These are phyloP conservation scores for Saturnia pavonia DNA, from an alignment of 2,888 invertebrate species.

Conservation along the genomic window DNA sequence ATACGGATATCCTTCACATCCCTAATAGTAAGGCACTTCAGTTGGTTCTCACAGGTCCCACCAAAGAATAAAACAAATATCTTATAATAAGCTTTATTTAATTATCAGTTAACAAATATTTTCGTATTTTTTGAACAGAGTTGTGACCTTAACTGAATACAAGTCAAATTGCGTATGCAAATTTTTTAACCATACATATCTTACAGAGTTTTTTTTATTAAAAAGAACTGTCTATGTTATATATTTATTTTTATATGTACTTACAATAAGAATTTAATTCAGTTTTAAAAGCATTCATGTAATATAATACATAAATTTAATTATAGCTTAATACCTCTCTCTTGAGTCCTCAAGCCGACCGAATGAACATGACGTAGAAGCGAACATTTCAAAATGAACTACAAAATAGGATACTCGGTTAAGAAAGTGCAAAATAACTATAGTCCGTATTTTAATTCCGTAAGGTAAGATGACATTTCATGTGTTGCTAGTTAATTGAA, in stretches of 20 bases:
- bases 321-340: slow-evolving; percentile 68
- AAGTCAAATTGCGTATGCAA: slow-evolving; percentile 76
- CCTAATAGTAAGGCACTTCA: not conserved
- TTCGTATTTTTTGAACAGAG: slow-evolving; percentile 80
- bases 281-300: slow-evolving; percentile 78
- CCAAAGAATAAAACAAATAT: slow-evolving; percentile 72
- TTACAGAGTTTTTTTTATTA: slow-evolving; percentile 78
- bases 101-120: slow-evolving; percentile 82
- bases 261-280: slow-evolving; percentile 80
- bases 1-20: not conserved
- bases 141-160: slow-evolving; percentile 82
- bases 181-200: slow-evolving; percentile 64
- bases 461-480: not conserved
- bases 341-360: slow-evolving; percentile 70
- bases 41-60: not conserved
- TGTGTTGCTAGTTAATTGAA: not conserved
- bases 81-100: slow-evolving; percentile 83
- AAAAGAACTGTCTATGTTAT: slow-evolving; percentile 79
- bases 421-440: not conserved
- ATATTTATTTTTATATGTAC: slow-evolving; percentile 65
- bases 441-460: not conserved
- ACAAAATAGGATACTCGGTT: slow-evolving; percentile 36
- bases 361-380: slow-evolving; percentile 73
- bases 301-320: slow-evolving; percentile 73
- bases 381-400: slow-evolving; percentile 71